Conservation (phyloP, 1,140 invertebrate genomes). For the Aradophagus sp. region DNA sequence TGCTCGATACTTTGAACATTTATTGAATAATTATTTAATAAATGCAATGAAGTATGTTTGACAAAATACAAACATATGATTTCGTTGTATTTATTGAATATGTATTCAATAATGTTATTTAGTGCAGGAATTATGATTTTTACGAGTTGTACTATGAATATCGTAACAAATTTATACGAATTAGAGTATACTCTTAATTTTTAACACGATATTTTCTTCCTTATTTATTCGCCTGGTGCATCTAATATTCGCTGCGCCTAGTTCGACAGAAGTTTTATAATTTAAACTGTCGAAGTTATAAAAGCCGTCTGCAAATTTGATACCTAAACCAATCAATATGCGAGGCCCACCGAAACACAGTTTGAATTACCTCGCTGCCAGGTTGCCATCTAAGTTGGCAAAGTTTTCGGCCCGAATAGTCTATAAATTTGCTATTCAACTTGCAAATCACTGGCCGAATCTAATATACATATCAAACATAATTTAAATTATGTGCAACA, state of each 20-base stretch:
- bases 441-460: constrained; percentile 32
- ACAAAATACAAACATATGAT: too few species aligned
- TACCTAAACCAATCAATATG: constrained; percentile 27
- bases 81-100: too few species aligned
- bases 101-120: too few species aligned
- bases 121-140: neutral
- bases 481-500: constrained; percentile 13
- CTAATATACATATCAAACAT: constrained; percentile 21
- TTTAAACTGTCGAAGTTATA: constrained; percentile 19
- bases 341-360: constrained; percentile 27
- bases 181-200: too few species aligned
- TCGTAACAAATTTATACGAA: too few species aligned
- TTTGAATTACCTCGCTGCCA: constrained; percentile 19
- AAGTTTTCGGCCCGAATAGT: constrained; percentile 36
- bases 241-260: neutral
- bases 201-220: too few species aligned
- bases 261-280: constrained; percentile 17
- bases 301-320: constrained; percentile 20
- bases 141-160: neutral
- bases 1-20: too few species aligned
- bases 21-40: too few species aligned
- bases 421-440: constrained; percentile 27
- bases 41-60: too few species aligned
- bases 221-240: neutral
- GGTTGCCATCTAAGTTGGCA: constrained; percentile 24